Base-by-base conservation (phyloP, 1,140 invertebrate species). In the Euschistus heros region DNA sequence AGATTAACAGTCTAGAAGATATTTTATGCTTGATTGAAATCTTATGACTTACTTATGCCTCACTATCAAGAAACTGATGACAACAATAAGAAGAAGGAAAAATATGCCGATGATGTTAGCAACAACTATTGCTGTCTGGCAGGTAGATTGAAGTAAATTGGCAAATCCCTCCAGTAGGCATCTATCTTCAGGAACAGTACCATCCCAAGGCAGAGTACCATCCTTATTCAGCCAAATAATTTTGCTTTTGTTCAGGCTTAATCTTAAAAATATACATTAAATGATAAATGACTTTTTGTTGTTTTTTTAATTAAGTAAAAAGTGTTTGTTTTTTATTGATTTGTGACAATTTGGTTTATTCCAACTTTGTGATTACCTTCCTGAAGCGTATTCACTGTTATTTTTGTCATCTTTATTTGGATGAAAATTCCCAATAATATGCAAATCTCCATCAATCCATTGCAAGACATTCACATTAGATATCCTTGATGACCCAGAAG, bases 391-490 rank as follows among this genome's bases (percentile, higher is more conserved):
- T 33, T 42, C 59, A 61, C 33, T 33, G 2, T 61, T 26, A 42
- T 22, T 33, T 20, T 44, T 44, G 33, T 54, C 50, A 26, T 14
- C 42, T 15, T 20, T 42, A 61, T 61, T 61, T n/a, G 87, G 86
- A 65, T 76, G 71, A 70, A 86, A 91, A 8, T 75, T 75, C 2
- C 87, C 88, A 14, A 91, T 78, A 10, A 81, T 70, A n/a, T 69
- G 66, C 0, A 77, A 80, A 14, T 75, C 73, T 37, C 79, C 78
- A 67, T 82, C 73, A 3, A 84, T 75, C 78, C 83, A 86, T 71
- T 92, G 88, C n/a, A 84, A 75, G 14, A 92, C 79, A 69, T 85
- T 80, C 8, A 92, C 81, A 5, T 80, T 78, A 0, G 85, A 84
- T 55, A 83, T 78, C 30, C 88, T 76, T 1, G 88, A 89, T 10